Evolutionary conservation across 2,888 invertebrate species (phyloP), one percentile per base, ranked within the genome.

Genomic region (Spialia ferax): DNA sequence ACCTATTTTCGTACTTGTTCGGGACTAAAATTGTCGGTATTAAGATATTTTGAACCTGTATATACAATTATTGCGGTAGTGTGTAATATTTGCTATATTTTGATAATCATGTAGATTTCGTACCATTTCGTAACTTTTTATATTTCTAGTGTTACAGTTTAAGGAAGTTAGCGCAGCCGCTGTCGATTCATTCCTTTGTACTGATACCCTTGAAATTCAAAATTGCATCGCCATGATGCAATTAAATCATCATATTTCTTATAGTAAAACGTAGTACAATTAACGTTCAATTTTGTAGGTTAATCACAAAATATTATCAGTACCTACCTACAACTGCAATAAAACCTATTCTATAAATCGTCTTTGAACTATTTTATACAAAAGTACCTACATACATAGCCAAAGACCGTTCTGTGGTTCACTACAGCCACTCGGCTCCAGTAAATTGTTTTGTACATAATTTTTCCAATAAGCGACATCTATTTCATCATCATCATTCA

Each of bases 21-120:
- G 75, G 67, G 71, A 70, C 64, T 72, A 70, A 70, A 35, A 74
- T 74, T 72, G 52, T 70, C 72, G 71, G 73, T 70, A 69, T 74
- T 75, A 73, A 74, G 71, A 73, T 75, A 74, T 78, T 78, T 79
- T 72, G 75, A 78, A 71, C 78, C 76, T 63, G 68, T 59, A 70
- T 56, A 70, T 68, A 69, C 69, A 42, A 56, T 13, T n/a, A 60
- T 42, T 26, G 32, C 18, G 45, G 50, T 63, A 59, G 50, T 52
- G 29, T 42, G 38, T 74, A 42, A 73, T 70, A 73, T 75, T 75
- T 65, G 75, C 73, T 82, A 79, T 70, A 76, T 75, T 82, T 79
- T 74, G 71, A 77, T 84, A 82, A 82, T 75, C 78, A 78, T 74
- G 79, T 86, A 85, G 84, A 82, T 85, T 85, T 85, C 79, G 77